These are phyloP conservation scores for Remorina albescens DNA, from an alignment of 2,797 vertebrate genomes.

Conservation along the genomic window DNA sequence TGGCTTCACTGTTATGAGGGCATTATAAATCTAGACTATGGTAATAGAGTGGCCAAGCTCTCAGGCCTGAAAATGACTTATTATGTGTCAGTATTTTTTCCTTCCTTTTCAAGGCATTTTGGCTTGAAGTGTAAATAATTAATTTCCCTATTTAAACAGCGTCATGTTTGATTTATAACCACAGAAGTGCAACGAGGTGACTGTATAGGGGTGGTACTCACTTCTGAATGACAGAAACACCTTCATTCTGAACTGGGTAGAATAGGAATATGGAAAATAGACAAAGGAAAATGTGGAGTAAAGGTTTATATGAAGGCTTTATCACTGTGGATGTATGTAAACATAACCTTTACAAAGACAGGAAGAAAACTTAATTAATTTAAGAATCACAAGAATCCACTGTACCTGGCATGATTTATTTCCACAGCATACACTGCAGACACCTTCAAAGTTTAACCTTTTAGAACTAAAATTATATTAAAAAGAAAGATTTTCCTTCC, in stretches of 20 bases:
- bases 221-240: conserved; percentile 65
- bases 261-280: conserved; percentile 16
- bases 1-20: conserved; percentile 63
- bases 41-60: conserved; percentile 74
- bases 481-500: conserved; percentile 12
- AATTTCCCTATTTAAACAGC: conserved; percentile 85
- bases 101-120: conserved; percentile 82
- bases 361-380: background rate
- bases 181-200: conserved; percentile 63
- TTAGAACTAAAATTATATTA: conserved; percentile 4
- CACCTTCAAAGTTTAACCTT: conserved; percentile 44
- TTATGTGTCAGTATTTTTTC: conserved; percentile 75
- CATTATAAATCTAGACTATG: conserved; percentile 78
- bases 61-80: conserved; percentile 78
- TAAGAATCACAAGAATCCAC: conserved; percentile 14
- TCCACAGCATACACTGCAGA: conserved; percentile 10
- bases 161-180: conserved; percentile 85
- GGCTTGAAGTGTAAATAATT: conserved; percentile 85
- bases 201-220: conserved; percentile 64
- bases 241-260: conserved; percentile 30
- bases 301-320: conserved; percentile 1
- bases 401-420: conserved; percentile 19
- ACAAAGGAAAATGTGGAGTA: background rate
- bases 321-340: conserved; percentile 10
- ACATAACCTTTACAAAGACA: conserved; percentile 21